Conservation (phyloP, 2,888 invertebrate species). For the Phalera bucephala region DNA sequence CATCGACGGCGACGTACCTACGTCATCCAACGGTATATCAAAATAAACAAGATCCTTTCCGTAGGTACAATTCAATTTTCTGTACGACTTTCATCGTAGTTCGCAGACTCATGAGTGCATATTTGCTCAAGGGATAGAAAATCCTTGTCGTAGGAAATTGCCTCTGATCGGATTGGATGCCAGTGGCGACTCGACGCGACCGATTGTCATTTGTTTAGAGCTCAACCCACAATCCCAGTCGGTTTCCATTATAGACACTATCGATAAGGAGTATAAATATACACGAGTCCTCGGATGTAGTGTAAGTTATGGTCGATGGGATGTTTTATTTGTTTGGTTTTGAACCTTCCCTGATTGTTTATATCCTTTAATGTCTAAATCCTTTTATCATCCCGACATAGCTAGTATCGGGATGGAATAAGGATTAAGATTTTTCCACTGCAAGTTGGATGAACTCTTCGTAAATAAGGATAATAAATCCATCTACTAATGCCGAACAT, state of each 20-base stretch:
- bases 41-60: too few species aligned
- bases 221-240: constrained; percentile 33
- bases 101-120: constrained; percentile 61
- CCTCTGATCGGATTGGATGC: constrained; percentile 65
- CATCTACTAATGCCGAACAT: too few species aligned
- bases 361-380: too few species aligned
- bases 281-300: constrained; percentile 17
- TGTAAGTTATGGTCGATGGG: neutral
- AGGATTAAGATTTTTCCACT: too few species aligned
- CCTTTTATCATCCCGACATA: too few species aligned
- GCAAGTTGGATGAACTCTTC: too few species aligned
- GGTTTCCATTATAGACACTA: constrained; percentile 40
- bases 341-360: too few species aligned
- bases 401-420: too few species aligned
- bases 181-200: constrained; percentile 41
- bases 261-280: constrained; percentile 35
- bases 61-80: too few species aligned
- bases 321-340: neutral
- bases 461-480: too few species aligned
- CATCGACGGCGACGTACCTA: too few species aligned
- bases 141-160: constrained; percentile 65
- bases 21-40: too few species aligned
- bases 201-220: constrained; percentile 60
- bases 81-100: constrained; percentile 54
- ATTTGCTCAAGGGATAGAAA: constrained; percentile 67